These are phyloP conservation scores for Tolypeutes matacus DNA, from an alignment of 2,797 vertebrate species.

Conservation along the genomic window DNA sequence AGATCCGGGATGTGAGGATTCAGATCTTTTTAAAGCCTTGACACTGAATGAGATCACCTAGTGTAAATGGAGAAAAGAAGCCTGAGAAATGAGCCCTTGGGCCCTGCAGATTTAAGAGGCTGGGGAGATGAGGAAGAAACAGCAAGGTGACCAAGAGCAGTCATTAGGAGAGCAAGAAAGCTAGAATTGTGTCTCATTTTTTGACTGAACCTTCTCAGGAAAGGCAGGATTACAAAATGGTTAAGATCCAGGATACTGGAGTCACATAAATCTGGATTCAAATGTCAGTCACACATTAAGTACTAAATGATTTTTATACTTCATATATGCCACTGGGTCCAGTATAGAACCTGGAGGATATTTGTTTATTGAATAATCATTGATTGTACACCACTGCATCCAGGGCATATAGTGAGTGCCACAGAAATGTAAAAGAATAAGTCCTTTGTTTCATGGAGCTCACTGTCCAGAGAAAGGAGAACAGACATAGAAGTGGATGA, in stretches of 20 bases:
- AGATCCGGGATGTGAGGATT: not conserved
- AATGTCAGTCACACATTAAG: not conserved
- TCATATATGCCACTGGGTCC: not conserved
- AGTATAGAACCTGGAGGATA: not conserved
- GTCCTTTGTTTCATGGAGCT: not conserved
- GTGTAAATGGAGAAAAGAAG: not conserved
- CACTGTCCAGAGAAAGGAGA: not conserved
- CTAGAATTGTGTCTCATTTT: not conserved
- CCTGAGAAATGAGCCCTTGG: not conserved
- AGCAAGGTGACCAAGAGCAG: not conserved
- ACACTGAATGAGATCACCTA: not conserved
- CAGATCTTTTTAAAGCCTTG: not conserved
- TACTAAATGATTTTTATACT: not conserved
- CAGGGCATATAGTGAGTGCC: not conserved
- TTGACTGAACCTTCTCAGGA: not conserved
- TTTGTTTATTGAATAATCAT: not conserved
- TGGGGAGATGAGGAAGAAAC: not conserved
- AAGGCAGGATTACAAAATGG: not conserved
- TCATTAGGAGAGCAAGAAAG: not conserved
- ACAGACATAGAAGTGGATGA: not conserved
- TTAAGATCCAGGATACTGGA: not conserved
- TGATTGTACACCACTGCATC: not conserved
- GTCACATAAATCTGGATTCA: not conserved
- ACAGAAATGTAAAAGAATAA: not conserved
- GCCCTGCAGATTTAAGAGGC: not conserved